Base-by-base conservation (phyloP, 2,888 invertebrate species). In the Chironomus riparius region DNA sequence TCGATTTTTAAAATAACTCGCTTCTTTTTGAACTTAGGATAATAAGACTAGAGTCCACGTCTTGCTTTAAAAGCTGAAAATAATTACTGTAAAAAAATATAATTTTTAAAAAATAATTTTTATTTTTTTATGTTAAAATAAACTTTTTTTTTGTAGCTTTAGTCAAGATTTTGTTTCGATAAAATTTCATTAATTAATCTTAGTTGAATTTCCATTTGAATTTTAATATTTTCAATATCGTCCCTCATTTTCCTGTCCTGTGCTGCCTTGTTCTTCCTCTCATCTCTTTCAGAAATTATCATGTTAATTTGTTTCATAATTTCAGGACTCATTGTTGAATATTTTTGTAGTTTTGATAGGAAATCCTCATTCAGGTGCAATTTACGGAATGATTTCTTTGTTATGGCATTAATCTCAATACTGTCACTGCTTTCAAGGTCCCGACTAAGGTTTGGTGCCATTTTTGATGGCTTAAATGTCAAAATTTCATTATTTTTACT, bases 401-500 rank as follows among this genome's bases (percentile, higher is more conserved):
- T 68, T 1, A 74, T 47, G 3, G 13, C 68, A 24, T 74, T n/a
- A 6, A 74, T 18, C 24, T 74, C 65, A n/a, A 65, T 6, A 10
- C 6, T 10, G 3, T 61, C 47, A 13, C 18, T 24, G 7, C 13
- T 13, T 21, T 70, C 70, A 15, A 61, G 21, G 3, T 61, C 13
- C 15, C 18, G 1, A 24, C 47, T 47, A 0, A 47, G 3, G 2
- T 1, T 4, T 48, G 12, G 24, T n/a, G 15, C 22, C 13, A 15
- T 4, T 56, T 56, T 56, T 3, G 38, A 38, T 10, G 74, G 47
- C 21, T 18, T 61, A 22, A 68, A 74, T n/a, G 74, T 74, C 7
- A 76, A 86, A 83, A 48, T 90, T 86, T 80, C 84, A 86, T 74
- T 89, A 68, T 85, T 83, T 80, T 88, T 88, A 80, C 91, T 90